These are phyloP conservation scores for Colistium nudipinnis DNA, from an alignment of 2,113 vertebrate species.

Conservation along the genomic window DNA sequence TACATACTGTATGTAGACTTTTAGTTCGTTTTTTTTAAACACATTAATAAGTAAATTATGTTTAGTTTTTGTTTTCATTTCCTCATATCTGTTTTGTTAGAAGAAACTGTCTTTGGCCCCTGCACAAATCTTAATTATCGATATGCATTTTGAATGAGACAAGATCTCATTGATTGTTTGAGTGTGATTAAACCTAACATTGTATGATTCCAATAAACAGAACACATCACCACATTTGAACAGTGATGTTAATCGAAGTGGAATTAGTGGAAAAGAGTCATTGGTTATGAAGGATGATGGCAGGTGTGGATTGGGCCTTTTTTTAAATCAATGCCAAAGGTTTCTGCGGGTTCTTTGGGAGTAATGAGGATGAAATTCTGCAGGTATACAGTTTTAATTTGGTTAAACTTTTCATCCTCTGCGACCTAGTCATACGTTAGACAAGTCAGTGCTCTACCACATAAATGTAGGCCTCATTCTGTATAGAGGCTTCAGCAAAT, in stretches of 20 bases:
- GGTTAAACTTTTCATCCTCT: neutral
- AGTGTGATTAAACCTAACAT: no score
- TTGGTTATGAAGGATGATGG: neutral
- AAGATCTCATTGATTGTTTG: neutral
- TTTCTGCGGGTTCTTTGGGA: neutral
- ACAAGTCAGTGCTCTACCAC: neutral
- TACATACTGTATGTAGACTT: neutral
- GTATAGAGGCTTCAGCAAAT: neutral
- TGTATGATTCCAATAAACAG: neutral
- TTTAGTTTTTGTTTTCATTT: no score
- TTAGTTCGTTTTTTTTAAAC: neutral
- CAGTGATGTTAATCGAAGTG: neutral
- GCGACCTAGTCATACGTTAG: neutral
- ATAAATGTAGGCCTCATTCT: neutral
- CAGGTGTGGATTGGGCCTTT: neutral
- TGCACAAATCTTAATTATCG: no score
- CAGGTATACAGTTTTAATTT: neutral
- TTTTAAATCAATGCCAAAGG: neutral
- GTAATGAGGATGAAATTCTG: neutral
- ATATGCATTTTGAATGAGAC: neutral
- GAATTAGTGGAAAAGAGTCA: neutral
- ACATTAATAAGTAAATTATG: no score
- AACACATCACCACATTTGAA: neutral
- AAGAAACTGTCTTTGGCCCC: neutral
- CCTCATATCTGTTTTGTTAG: neutral